These are phyloP conservation scores for Mesorhabditis spiculigera DNA, from an alignment of 2,888 invertebrate genomes.

Conservation along the genomic window DNA sequence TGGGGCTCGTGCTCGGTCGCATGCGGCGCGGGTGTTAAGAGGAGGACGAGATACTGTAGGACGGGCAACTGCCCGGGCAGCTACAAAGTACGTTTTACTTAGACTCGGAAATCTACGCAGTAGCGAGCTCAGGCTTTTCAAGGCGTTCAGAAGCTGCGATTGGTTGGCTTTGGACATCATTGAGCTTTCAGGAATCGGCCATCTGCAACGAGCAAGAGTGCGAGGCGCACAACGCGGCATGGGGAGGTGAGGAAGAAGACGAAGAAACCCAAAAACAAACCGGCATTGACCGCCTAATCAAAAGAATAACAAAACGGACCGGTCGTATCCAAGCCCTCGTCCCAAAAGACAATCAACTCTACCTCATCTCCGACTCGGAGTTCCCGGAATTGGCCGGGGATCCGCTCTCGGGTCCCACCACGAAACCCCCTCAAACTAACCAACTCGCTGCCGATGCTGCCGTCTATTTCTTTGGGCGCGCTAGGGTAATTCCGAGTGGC, in stretches of 20 bases:
- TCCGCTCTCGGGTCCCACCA: background rate
- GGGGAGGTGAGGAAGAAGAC: slow-evolving; percentile 51
- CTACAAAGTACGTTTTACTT: slow-evolving; percentile 21
- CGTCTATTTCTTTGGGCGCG: background rate
- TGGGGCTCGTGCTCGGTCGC: slow-evolving; percentile 44
- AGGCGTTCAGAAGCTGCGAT: too few species aligned
- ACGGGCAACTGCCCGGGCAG: slow-evolving; percentile 51
- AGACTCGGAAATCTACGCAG: background rate
- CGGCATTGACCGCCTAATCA: background rate
- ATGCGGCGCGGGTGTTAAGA: slow-evolving; percentile 54
- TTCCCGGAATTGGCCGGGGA: background rate
- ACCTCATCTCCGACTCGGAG: background rate
- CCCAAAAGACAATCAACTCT: background rate
- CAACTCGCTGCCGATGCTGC: background rate
- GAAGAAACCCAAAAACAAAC: background rate
- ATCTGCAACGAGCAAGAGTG: slow-evolving; percentile 52
- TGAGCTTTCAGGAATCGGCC: slow-evolving; percentile 31
- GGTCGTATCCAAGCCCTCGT: background rate
- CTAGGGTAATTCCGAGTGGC: background rate
- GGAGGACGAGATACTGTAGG: slow-evolving; percentile 49
- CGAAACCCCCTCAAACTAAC: background rate
- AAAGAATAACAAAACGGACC: background rate
- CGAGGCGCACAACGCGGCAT: slow-evolving; percentile 46
- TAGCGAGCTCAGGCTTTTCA: background rate
- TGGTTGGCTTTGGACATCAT: too few species aligned